These are phyloP conservation scores for Rhopalosiphum nymphaeae DNA, from an alignment of 2,888 invertebrate genomes.

Conservation along the genomic window DNA sequence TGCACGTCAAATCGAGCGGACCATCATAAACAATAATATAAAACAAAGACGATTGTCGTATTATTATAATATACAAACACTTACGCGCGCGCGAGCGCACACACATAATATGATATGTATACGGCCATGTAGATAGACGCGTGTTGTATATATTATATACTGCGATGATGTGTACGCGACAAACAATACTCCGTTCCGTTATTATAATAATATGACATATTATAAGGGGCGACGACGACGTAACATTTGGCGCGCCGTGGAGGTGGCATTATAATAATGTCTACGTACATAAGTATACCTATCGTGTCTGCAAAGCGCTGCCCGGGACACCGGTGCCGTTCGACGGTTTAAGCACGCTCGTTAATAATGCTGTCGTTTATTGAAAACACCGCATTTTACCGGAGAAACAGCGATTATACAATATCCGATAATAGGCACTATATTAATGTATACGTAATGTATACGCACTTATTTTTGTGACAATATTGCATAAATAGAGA, in stretches of 20 bases:
- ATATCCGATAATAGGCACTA: not conserved
- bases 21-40: conserved; percentile 42
- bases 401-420: not conserved
- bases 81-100: not conserved
- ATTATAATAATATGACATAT: not conserved
- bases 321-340: not conserved
- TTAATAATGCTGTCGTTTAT: conserved; percentile 36
- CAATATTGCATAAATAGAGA: not conserved
- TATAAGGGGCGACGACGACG: not conserved
- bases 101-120: not conserved
- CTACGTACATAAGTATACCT: not conserved
- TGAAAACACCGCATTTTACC: conserved; percentile 35
- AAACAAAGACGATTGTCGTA: conserved; percentile 33
- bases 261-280: not conserved
- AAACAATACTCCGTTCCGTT: not conserved
- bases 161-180: conserved; percentile 23
- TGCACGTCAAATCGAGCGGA: conserved; percentile 3
- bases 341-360: not conserved
- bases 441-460: not conserved
- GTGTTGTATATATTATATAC: not conserved
- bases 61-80: not conserved
- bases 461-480: not conserved
- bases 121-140: no score
- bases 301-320: not conserved
- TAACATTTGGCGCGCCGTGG: conserved; percentile 1